Percentiles rank a stretch among this genome's conserved stretches.
These are phyloP conservation scores for Tenthredo mesomela DNA, from an alignment of 2,888 invertebrate genomes.

Conservation along the genomic window DNA sequence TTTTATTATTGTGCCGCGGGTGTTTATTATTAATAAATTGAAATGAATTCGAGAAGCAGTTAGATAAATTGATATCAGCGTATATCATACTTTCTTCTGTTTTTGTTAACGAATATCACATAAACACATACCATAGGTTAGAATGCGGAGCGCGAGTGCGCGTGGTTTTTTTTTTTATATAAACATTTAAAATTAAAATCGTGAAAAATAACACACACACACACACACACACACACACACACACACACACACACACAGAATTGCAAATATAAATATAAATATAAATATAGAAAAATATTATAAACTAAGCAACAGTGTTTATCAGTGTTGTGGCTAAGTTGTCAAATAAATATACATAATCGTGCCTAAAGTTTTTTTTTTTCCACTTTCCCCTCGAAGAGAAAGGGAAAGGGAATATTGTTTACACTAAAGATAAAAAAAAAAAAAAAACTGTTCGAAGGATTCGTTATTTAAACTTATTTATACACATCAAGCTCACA, in stretches of 20 bases:
- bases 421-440: background rate
- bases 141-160: constrained; percentile 24
- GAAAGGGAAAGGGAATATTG: background rate
- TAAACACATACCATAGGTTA: background rate
- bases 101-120: background rate
- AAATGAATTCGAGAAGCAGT: background rate
- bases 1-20: too few relatives aligned
- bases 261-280: background rate
- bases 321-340: constrained; percentile 26
- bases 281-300: background rate
- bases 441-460: background rate
- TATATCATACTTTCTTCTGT: background rate
- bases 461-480: background rate
- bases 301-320: constrained; percentile 1
- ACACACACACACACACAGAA: too few relatives aligned
- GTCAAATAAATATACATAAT: background rate
- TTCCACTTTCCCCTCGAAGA: too few relatives aligned
- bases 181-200: background rate
- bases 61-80: background rate
- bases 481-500: background rate
- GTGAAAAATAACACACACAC: background rate
- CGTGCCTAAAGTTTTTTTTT: background rate
- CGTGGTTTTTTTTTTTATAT: too few relatives aligned
- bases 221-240: too few relatives aligned
- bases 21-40: background rate